Conservation (phyloP, 2,797 vertebrate species). For the Todus mexicanus region DNA sequence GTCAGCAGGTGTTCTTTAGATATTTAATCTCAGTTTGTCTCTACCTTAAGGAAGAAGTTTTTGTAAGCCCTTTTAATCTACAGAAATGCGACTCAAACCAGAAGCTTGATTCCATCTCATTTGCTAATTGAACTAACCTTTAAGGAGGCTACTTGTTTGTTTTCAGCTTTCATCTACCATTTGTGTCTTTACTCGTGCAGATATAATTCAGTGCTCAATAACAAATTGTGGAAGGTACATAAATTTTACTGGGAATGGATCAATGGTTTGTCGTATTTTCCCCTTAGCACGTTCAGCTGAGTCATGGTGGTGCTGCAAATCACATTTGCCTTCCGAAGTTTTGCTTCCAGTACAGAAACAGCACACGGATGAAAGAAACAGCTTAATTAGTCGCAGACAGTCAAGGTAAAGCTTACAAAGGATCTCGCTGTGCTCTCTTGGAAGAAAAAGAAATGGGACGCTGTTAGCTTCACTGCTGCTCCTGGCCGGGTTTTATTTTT, state of each 20-base stretch:
- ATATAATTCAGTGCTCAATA: background rate
- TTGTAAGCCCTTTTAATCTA: background rate
- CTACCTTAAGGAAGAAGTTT: background rate
- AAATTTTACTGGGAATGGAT: constrained; percentile 38
- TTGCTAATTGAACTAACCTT: constrained; percentile 35
- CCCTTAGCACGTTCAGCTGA: background rate
- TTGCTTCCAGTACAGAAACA: constrained; percentile 47
- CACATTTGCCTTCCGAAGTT: constrained; percentile 14
- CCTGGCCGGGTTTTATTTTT: background rate
- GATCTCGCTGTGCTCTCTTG: constrained; percentile 1
- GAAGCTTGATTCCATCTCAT: background rate
- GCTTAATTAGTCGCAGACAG: constrained; percentile 61
- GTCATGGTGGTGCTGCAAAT: constrained; percentile 20
- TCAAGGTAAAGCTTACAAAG: constrained; percentile 53
- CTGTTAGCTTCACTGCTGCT: background rate
- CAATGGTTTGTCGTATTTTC: constrained; percentile 7
- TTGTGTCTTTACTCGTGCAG: background rate
- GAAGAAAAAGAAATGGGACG: constrained; percentile 37
- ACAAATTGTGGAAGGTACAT: background rate
- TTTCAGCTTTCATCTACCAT: background rate
- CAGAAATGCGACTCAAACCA: background rate
- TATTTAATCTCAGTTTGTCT: background rate
- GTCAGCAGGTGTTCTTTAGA: background rate
- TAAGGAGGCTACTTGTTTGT: background rate
- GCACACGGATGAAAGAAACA: constrained; percentile 7